phyloP scores from a whole-genome alignment of 1,140 invertebrate species.

The Drosophila bocqueti region DNA sequence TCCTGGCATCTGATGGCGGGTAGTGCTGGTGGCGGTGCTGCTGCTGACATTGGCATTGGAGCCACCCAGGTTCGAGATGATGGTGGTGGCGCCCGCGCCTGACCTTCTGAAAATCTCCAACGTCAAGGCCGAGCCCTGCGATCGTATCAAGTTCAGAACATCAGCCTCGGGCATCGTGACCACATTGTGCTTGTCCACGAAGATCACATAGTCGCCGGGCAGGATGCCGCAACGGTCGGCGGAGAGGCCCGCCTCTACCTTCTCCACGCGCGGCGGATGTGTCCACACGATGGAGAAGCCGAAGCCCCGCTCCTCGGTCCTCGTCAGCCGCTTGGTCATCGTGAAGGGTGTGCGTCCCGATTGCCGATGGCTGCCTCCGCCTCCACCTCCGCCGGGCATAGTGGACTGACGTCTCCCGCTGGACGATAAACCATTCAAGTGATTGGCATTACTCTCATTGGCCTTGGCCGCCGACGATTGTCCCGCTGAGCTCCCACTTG shows the following conservation, averaged over 20 bases:
- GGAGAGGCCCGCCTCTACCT: slow-evolving; percentile 92
- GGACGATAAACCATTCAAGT: slow-evolving; percentile 51
- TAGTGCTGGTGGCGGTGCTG: slow-evolving; percentile 43
- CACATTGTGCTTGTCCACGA: slow-evolving; percentile 93
- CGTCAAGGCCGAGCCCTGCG: slow-evolving; percentile 86
- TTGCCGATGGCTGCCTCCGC: slow-evolving; percentile 12
- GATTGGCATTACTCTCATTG: slow-evolving; percentile 67
- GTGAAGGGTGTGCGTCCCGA: slow-evolving; percentile 93
- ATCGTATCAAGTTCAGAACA: slow-evolving; percentile 91
- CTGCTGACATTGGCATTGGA: slow-evolving; percentile 47
- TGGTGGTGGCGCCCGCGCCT: slow-evolving; percentile 66
- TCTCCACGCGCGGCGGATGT: slow-evolving; percentile 94
- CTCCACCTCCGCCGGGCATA: slow-evolving; percentile 25
- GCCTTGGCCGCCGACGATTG: slow-evolving; percentile 78
- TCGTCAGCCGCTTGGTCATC: slow-evolving; percentile 88
- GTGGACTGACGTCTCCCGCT: slow-evolving; percentile 55
- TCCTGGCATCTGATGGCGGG: slow-evolving; percentile 66
- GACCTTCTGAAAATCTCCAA: slow-evolving; percentile 91
- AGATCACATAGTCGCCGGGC: slow-evolving; percentile 94
- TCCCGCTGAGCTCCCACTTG: slow-evolving; percentile 45
- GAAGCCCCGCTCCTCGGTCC: slow-evolving; percentile 88
- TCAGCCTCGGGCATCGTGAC: slow-evolving; percentile 91
- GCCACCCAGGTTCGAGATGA: slow-evolving; percentile 22
- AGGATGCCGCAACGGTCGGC: slow-evolving; percentile 92
- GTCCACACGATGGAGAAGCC: slow-evolving; percentile 97